Evolutionary conservation across 2,888 invertebrate species (phyloP), one percentile per base, ranked within the genome.

Genomic region (Oscheius sp.): DNA sequence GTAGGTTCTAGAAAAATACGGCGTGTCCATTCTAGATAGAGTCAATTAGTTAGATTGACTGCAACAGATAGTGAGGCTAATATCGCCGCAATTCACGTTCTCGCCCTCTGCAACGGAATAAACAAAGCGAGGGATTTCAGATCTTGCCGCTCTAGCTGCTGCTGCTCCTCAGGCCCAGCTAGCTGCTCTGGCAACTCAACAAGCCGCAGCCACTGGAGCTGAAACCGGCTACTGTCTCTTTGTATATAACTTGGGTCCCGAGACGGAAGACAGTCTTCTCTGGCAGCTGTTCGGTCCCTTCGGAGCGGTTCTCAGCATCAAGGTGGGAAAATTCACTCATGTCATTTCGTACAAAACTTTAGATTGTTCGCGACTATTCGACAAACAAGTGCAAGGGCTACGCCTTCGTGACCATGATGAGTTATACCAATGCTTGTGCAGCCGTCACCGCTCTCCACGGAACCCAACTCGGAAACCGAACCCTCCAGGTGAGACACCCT

Each of bases 301-400:
- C 90, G 96, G 96, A 88, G 96, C 96, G 88, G 96, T 97, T 89
- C 95, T 96, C 91, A 95, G 94, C 92, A 96, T 96, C 86, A 96
- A 96, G 92, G 96, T 89, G 5, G 29, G 79, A 70, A 21, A 9
- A n/a, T 2, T 2, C 21, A 9, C 2, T 29, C 13, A 60, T 5
- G 1, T 37, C 37, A 59, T 11, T 60, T 3, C 33, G 10, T 11
- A 58, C 11, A 10, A n/a, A 29, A 51, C 74, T 83, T n/a, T 77
- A 88, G 88, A 71, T 96, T 87, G 95, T 96, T 90, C 93, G 95
- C 89, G 96, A 96, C 92, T 93, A 95, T 88, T 94, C 95, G 89
- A 96, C 96, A 84, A 95, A 95, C 92, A 96, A 96, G 91, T 96
- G 96, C 92, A 96, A 96, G 92, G 97, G 97, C 81, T 97, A 96